Percentiles rank a stretch among this genome's conserved stretches.
Conservation (phyloP, 2,797 vertebrate species). For the Hylomyscus alleni region DNA sequence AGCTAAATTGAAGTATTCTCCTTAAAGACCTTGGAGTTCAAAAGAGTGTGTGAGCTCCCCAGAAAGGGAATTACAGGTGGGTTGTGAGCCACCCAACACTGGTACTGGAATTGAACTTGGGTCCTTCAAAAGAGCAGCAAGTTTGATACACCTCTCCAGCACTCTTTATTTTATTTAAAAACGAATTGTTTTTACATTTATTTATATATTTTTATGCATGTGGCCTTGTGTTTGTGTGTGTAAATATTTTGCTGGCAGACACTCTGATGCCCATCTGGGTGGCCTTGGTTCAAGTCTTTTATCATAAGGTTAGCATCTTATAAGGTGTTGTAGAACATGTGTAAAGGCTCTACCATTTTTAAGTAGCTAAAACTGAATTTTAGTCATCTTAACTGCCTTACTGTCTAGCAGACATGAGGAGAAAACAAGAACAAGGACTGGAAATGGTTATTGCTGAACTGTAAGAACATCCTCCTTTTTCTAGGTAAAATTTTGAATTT, state of each 20-base stretch:
- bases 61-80: background rate
- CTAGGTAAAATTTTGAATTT: slow-evolving; percentile 43
- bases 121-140: background rate
- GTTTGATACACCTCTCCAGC: background rate
- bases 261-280: slow-evolving; percentile 42
- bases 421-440: background rate
- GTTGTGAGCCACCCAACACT: background rate
- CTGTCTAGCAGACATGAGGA: slow-evolving; percentile 25
- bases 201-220: slow-evolving; percentile 31
- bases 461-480: slow-evolving; percentile 20
- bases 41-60: background rate
- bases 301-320: slow-evolving; percentile 61
- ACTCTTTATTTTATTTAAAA: background rate
- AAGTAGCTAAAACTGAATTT: slow-evolving; percentile 59
- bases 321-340: background rate
- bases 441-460: slow-evolving; percentile 52
- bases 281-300: slow-evolving; percentile 53
- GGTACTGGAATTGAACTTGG: background rate
- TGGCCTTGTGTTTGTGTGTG: background rate
- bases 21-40: background rate
- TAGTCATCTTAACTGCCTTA: slow-evolving; percentile 20
- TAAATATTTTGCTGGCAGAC: background rate
- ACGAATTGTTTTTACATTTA: background rate
- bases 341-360: background rate
- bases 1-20: slow-evolving; percentile 37